Conservation (phyloP, 1,140 invertebrate species). For the Drosophila melanogaster region Release_6_plus_ISO1_MT NT_033779.5:12414501-12415000, state of each 20-base stretch:
- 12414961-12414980: slow-evolving; percentile 43
- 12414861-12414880: too few relatives aligned
- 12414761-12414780: too few relatives aligned
- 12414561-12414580: slow-evolving; percentile 32
- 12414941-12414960: slow-evolving; percentile 64
- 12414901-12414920: slow-evolving; percentile 50
- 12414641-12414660: slow-evolving; percentile 39
- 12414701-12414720: slow-evolving; percentile 6
- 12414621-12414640: slow-evolving; percentile 50
- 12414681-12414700: background rate
- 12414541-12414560: background rate
- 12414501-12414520: slow-evolving; percentile 40
- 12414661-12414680: slow-evolving; percentile 16
- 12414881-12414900: slow-evolving; percentile 10
- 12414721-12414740: too few relatives aligned
- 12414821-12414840: too few relatives aligned
- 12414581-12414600: slow-evolving; percentile 10
- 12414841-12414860: too few relatives aligned
- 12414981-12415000: slow-evolving; percentile 46
- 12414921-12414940: slow-evolving; percentile 68
- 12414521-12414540: slow-evolving; percentile 14
- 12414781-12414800: too few relatives aligned
- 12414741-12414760: too few relatives aligned
- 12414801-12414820: too few relatives aligned
- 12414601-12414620: slow-evolving; percentile 78